Conservation (phyloP, 2,113 vertebrate species). For the Ia io region DNA sequence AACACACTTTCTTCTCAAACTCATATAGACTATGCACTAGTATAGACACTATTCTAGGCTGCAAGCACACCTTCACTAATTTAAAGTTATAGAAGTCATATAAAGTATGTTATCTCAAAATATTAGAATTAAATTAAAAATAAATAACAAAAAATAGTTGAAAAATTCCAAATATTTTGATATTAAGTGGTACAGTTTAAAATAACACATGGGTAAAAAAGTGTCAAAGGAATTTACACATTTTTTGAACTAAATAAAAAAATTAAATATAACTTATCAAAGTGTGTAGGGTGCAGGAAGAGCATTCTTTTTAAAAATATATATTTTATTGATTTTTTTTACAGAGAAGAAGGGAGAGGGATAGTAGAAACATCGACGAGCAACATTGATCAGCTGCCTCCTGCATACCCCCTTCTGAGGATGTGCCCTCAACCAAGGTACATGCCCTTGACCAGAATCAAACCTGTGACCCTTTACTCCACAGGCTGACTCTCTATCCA, state of each 20-base stretch:
- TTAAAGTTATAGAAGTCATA: not conserved
- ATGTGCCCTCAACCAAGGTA: too few relatives aligned
- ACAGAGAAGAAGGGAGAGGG: too few relatives aligned
- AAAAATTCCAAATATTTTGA: not conserved
- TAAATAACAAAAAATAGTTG: not conserved
- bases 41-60: not conserved
- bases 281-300: not conserved
- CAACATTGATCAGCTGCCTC: too few relatives aligned
- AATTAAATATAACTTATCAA: not conserved
- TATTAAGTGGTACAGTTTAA: not conserved
- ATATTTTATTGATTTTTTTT: too few relatives aligned
- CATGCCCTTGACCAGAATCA: too few relatives aligned
- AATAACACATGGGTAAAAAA: not conserved
- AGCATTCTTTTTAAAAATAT: not conserved
- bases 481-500: too few relatives aligned
- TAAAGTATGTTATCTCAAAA: not conserved
- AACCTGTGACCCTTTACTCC: too few relatives aligned
- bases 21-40: not conserved
- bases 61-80: not conserved
- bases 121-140: not conserved
- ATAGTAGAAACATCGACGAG: too few relatives aligned
- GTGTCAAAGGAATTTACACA: not conserved
- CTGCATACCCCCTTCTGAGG: too few relatives aligned
- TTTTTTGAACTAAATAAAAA: not conserved
- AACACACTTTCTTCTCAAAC: not conserved